phyloP scores from a whole-genome alignment of 1,140 invertebrate species.

The Sesamia nonagrioides region DNA sequence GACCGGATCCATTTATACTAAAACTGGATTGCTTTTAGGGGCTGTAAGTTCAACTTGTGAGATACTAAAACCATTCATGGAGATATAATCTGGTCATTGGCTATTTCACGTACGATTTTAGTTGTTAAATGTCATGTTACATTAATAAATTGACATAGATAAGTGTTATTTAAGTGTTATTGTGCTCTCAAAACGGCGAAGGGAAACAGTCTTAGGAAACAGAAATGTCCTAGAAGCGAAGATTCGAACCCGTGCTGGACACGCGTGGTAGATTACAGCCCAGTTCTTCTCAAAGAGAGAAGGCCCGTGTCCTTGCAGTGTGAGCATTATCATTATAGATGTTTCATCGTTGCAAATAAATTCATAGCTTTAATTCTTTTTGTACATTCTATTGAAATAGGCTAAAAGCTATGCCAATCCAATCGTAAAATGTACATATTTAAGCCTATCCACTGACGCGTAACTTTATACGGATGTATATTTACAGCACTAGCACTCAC shows the following conservation, averaged over 20 bases:
- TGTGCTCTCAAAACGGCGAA: not conserved
- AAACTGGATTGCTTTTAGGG: slow-evolving; percentile 34
- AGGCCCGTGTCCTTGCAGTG: too few species aligned
- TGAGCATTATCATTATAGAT: too few species aligned
- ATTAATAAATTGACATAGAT: not conserved
- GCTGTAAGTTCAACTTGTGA: slow-evolving; percentile 18
- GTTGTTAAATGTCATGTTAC: slow-evolving; percentile 14
- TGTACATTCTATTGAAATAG: not conserved
- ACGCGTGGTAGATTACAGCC: too few species aligned
- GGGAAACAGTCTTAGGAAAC: too few species aligned
- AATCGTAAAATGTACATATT: slow-evolving; percentile 24
- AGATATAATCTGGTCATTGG: slow-evolving; percentile 22
- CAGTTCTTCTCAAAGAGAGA: too few species aligned
- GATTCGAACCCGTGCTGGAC: too few species aligned
- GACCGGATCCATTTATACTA: slow-evolving; percentile 4
- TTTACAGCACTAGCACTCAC: slow-evolving; percentile 8
- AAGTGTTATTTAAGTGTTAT: not conserved
- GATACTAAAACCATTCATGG: slow-evolving; percentile 10
- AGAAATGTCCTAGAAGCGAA: too few species aligned
- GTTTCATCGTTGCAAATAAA: too few species aligned
- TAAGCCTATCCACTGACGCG: slow-evolving; percentile 28
- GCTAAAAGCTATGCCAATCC: slow-evolving; percentile 8
- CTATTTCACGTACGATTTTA: slow-evolving; percentile 15
- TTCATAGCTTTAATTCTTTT: not conserved
- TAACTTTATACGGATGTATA: not conserved